Conservation (phyloP, 2,797 vertebrate genomes). For the Australoheros facetus region DNA sequence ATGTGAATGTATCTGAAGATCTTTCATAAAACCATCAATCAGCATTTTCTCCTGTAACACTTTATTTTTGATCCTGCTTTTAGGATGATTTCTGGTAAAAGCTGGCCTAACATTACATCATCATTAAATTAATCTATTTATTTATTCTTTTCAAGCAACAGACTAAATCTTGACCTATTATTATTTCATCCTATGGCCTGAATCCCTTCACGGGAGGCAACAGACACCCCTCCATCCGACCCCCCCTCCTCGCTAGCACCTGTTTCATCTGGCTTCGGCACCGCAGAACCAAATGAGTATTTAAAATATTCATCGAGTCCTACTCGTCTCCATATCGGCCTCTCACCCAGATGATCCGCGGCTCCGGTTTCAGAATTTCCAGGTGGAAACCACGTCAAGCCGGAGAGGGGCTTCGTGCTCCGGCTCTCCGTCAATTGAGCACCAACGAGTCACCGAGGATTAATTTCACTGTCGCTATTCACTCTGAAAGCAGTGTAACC, state of each 20-base stretch:
- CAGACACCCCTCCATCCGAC: conserved; percentile 59
- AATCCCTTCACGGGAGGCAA: conserved; percentile 40
- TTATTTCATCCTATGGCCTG: conserved; percentile 68
- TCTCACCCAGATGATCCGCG: conserved; percentile 65
- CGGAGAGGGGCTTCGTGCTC: conserved; percentile 33
- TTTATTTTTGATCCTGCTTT: no score
- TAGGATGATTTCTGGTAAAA: no score
- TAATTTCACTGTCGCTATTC: conserved; percentile 78
- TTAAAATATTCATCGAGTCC: conserved; percentile 83
- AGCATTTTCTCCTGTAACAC: not conserved
- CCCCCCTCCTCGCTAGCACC: conserved; percentile 72
- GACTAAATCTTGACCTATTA: conserved; percentile 37
- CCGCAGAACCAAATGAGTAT: conserved; percentile 66
- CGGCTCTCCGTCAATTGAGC: conserved; percentile 48
- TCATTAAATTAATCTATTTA: not conserved
- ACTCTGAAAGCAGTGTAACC: conserved; percentile 77
- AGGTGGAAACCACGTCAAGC: conserved; percentile 75
- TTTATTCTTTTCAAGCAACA: conserved; percentile 8
- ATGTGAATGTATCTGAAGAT: not conserved
- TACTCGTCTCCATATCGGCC: conserved; percentile 60
- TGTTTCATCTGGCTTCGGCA: conserved; percentile 61
- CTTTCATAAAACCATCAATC: not conserved
- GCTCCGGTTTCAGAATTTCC: conserved; percentile 79
- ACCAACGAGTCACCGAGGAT: conserved; percentile 63
- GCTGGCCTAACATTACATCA: not conserved